A percentile compares a stretch with the other conserved stretches of the same genome.
Conservation (phyloP, 1,140 invertebrate species). For the Acyrthosiphon pisum region DNA sequence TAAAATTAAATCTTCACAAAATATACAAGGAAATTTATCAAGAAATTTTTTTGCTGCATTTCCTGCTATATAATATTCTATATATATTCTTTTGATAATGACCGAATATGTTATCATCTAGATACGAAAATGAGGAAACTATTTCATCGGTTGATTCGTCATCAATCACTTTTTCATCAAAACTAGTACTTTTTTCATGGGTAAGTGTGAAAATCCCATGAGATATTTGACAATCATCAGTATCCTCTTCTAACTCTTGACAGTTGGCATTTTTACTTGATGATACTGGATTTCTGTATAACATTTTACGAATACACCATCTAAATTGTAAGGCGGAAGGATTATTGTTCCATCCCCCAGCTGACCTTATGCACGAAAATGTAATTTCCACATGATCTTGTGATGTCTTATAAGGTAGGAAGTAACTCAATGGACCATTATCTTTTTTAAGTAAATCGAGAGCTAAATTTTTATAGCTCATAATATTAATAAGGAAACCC, state of each 20-base stretch:
- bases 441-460: not conserved
- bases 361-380: slow-evolving; percentile 1
- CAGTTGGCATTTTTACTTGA: not conserved
- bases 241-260: not conserved
- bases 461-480: slow-evolving; percentile 5
- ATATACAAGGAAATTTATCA: slow-evolving; percentile 1
- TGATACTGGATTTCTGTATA: not conserved
- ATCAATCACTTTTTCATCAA: not conserved
- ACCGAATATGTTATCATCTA: not conserved
- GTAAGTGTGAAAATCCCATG: not conserved
- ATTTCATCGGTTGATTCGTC: not conserved
- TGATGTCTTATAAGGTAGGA: not conserved
- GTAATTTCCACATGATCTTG: not conserved
- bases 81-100: slow-evolving; percentile 22
- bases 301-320: slow-evolving; percentile 3
- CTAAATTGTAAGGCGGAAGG: not conserved
- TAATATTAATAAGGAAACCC: not conserved
- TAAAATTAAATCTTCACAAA: slow-evolving; percentile 46
- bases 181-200: not conserved
- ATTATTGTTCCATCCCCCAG: slow-evolving; percentile 16
- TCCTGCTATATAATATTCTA: slow-evolving; percentile 25
- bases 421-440: not conserved
- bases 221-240: not conserved
- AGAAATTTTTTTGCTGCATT: not conserved
- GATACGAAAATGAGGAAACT: not conserved